Percentiles rank a stretch among this genome's conserved stretches.
phyloP scores from a whole-genome alignment of 2,888 invertebrate genomes.

The Amorpha juglandis region DNA sequence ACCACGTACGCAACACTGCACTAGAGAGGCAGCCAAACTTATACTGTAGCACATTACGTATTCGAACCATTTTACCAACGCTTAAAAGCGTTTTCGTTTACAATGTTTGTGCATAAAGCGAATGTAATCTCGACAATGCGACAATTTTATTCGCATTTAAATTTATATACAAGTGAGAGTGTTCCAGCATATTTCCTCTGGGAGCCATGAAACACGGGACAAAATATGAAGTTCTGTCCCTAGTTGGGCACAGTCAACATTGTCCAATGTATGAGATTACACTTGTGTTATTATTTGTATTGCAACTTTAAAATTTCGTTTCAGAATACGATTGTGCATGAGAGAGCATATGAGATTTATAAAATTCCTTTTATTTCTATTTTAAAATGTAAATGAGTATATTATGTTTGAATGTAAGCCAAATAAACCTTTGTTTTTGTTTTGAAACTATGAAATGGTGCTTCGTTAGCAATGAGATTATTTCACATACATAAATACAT shows the following conservation, averaged over 20 bases:
- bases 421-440: not conserved
- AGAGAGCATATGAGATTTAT: not conserved
- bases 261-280: slow-evolving; percentile 16
- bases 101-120: slow-evolving; percentile 21
- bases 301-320: slow-evolving; percentile 2
- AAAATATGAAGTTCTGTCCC: slow-evolving; percentile 51
- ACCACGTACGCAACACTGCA: no score
- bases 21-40: no score
- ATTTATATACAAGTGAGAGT: slow-evolving; percentile 35
- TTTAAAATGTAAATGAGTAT: not conserved
- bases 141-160: slow-evolving; percentile 34
- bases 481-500: not conserved
- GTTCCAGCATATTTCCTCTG: slow-evolving; percentile 50
- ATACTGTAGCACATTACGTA: not conserved
- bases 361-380: not conserved
- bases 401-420: not conserved
- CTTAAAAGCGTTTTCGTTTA: not conserved
- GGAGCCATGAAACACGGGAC: slow-evolving; percentile 52
- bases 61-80: not conserved
- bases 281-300: slow-evolving; percentile 17
- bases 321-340: not conserved
- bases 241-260: slow-evolving; percentile 5
- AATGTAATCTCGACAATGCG: slow-evolving; percentile 27
- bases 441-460: not conserved
- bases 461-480: not conserved